A percentile compares a stretch with the other conserved stretches of the same genome.
Conservation (phyloP, 2,888 invertebrate genomes). For the Drymonia ruficornis region DNA sequence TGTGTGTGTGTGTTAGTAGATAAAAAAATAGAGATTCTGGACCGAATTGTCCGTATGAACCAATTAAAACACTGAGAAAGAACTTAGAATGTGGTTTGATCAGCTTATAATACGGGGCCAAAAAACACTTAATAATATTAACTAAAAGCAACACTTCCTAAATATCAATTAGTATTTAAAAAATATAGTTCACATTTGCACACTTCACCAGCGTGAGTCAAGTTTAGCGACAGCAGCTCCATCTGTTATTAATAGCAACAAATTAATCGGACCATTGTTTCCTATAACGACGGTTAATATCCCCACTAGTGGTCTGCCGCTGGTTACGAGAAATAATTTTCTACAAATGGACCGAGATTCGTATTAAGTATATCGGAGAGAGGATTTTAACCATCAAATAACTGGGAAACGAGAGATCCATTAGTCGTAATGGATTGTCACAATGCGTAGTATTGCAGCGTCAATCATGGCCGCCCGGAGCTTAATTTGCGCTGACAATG, state of each 20-base stretch:
- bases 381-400: constrained; percentile 45
- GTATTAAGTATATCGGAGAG: constrained; percentile 14
- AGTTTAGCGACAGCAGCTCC: constrained; percentile 14
- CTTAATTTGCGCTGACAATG: constrained; percentile 54
- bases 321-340: constrained; percentile 17
- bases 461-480: constrained; percentile 49
- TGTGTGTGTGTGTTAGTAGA: too few relatives aligned
- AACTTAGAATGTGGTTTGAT: too few relatives aligned
- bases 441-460: constrained; percentile 49
- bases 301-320: constrained; percentile 16
- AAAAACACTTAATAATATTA: too few relatives aligned
- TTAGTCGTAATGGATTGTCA: constrained; percentile 62
- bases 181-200: not conserved
- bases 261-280: constrained; percentile 22
- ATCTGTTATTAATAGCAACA: constrained; percentile 21
- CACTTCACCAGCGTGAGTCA: not conserved
- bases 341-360: constrained; percentile 15
- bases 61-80: too few relatives aligned
- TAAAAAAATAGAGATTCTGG: too few relatives aligned
- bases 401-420: constrained; percentile 45
- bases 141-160: too few relatives aligned
- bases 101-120: too few relatives aligned
- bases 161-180: too few relatives aligned
- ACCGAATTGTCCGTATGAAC: too few relatives aligned
- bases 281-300: constrained; percentile 12